Evolutionary conservation across 2,797 vertebrate species (phyloP).

Genomic region (Peromyscus eremicus): DNA sequence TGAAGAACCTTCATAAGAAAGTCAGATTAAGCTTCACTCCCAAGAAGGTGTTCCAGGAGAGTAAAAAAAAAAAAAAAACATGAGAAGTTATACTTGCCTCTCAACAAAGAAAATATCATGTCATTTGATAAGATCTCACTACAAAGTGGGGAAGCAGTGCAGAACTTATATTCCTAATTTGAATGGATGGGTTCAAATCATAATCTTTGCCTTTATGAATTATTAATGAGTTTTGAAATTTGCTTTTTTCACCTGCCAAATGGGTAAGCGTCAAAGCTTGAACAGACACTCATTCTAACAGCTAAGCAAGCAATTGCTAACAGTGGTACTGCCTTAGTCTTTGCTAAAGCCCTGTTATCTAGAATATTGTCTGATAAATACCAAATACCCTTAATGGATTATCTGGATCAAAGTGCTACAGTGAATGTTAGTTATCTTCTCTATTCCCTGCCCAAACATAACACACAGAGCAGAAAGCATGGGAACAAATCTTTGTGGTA

Average conservation of each 20-base stretch:
- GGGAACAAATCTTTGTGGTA: neutral
- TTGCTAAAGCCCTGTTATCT: neutral
- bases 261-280: neutral
- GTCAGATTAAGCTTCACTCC: neutral
- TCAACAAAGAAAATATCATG: neutral
- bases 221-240: neutral
- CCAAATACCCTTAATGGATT: conserved; percentile 4
- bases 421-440: neutral
- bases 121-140: neutral
- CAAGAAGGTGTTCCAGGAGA: neutral
- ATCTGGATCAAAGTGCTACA: neutral
- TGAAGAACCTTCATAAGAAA: conserved; percentile 2
- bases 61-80: neutral
- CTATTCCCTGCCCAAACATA: neutral
- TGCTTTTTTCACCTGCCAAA: neutral
- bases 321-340: neutral
- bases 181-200: neutral
- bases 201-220: neutral
- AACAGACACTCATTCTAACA: neutral
- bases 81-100: neutral
- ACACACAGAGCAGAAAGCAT: neutral
- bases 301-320: neutral
- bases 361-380: neutral
- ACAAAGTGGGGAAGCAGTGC: neutral
- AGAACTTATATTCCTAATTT: neutral